A percentile compares a stretch with the other conserved stretches of the same genome.
phyloP scores from a whole-genome alignment of 1,140 invertebrate genomes.

The Papilio helenus region DNA sequence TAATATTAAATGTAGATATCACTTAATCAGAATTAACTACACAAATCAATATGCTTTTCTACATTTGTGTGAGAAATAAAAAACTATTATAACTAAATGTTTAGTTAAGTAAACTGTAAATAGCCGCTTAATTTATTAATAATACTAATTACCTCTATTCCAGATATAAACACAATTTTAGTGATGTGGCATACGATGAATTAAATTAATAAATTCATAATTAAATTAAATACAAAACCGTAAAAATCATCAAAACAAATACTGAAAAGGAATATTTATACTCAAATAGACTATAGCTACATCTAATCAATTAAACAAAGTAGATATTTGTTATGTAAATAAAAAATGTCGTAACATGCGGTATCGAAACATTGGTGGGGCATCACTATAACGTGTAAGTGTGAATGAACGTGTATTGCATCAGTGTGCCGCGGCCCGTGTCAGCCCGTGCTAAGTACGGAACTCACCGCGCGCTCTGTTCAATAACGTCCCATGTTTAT shows the following conservation, averaged over 20 bases:
- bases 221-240: neutral
- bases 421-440: constrained; percentile 67
- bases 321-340: constrained; percentile 19
- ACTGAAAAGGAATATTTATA: neutral
- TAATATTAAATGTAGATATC: neutral
- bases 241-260: neutral
- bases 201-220: neutral
- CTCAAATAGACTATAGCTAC: neutral
- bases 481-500: constrained; percentile 50
- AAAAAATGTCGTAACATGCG: neutral
- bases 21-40: neutral
- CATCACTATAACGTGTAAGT: constrained; percentile 58
- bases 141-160: neutral
- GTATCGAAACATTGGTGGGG: constrained; percentile 30
- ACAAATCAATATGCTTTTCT: neutral
- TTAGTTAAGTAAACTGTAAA: constrained; percentile 5
- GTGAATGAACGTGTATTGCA: constrained; percentile 72
- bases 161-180: neutral
- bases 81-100: neutral
- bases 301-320: constrained; percentile 20
- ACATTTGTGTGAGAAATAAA: neutral
- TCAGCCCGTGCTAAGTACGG: constrained; percentile 76
- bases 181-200: neutral
- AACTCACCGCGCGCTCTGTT: constrained; percentile 47
- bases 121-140: neutral